phyloP scores from a whole-genome alignment of 2,888 invertebrate species.

The Tipula vernalis region DNA sequence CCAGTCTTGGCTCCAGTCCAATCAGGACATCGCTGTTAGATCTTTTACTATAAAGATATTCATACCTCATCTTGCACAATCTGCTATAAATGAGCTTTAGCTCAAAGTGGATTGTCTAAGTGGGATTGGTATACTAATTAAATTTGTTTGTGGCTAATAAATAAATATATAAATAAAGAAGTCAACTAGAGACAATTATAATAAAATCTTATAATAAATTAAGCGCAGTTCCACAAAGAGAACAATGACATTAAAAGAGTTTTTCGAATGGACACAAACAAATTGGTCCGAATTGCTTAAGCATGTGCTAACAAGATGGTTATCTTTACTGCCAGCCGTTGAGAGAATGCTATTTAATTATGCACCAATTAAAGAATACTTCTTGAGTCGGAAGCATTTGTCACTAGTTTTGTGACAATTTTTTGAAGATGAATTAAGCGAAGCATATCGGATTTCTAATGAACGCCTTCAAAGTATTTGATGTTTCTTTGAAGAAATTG shows the following conservation, averaged over 20 bases:
- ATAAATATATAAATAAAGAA: no score
- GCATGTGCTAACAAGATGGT: slow-evolving; percentile 14
- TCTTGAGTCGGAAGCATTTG: slow-evolving; percentile 4
- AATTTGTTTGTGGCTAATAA: no score
- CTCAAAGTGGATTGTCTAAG: no score
- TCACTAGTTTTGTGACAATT: not conserved
- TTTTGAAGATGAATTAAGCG: no score
- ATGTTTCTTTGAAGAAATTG: no score
- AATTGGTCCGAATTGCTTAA: slow-evolving; percentile 11
- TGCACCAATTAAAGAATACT: slow-evolving; percentile 11
- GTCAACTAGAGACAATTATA: slow-evolving; percentile 12
- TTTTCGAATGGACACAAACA: slow-evolving; percentile 9
- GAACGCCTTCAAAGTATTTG: not conserved
- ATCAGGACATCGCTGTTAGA: no score
- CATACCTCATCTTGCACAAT: no score
- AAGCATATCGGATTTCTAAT: slow-evolving; percentile 12
- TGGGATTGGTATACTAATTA: no score
- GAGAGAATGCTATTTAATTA: slow-evolving; percentile 12
- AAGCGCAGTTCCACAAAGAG: slow-evolving; percentile 5
- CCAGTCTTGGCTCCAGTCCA: no score
- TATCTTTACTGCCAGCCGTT: slow-evolving; percentile 11
- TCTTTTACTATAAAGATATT: no score
- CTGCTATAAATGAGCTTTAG: no score
- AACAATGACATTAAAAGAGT: slow-evolving; percentile 10
- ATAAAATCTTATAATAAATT: slow-evolving; percentile 13